phyloP scores from a whole-genome alignment of 2,797 vertebrate species.

The Varecia variegata region DNA sequence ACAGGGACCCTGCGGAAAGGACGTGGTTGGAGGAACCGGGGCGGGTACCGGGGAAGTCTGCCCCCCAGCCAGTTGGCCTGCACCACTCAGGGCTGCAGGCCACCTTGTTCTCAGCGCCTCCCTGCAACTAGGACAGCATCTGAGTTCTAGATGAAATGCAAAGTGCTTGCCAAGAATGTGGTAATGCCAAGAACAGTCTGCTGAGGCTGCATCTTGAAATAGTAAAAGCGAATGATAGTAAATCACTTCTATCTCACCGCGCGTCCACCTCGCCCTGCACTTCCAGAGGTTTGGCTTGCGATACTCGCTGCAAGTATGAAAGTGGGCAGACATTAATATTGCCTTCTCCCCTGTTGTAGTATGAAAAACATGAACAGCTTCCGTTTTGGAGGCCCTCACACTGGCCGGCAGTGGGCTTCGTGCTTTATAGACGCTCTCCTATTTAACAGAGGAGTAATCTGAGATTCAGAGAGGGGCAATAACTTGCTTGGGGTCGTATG shows the following conservation, averaged over 20 bases:
- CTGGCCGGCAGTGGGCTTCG: not conserved
- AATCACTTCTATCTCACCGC: not conserved
- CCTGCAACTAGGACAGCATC: not conserved
- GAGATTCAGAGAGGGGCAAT: not conserved
- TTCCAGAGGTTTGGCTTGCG: not conserved
- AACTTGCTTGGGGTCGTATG: not conserved
- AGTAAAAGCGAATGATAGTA: not conserved
- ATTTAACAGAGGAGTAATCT: not conserved
- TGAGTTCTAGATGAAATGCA: not conserved
- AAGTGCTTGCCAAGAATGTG: not conserved
- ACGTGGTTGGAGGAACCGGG: not conserved
- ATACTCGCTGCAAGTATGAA: not conserved
- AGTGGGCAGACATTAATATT: not conserved
- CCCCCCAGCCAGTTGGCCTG: not conserved
- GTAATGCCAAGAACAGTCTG: constrained; percentile 42
- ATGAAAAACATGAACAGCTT: not conserved
- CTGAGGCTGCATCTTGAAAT: constrained; percentile 48
- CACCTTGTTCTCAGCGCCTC: not conserved
- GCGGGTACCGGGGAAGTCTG: not conserved
- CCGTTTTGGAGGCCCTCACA: not conserved
- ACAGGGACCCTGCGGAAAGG: not conserved
- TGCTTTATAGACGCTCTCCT: not conserved
- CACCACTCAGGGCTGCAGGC: not conserved
- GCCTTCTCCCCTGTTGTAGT: not conserved
- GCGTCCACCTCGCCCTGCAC: not conserved